A percentile compares a stretch with the other conserved stretches of the same genome.
phyloP scores from a whole-genome alignment of 2,113 vertebrate genomes.

The Manacus vitellinus region DNA sequence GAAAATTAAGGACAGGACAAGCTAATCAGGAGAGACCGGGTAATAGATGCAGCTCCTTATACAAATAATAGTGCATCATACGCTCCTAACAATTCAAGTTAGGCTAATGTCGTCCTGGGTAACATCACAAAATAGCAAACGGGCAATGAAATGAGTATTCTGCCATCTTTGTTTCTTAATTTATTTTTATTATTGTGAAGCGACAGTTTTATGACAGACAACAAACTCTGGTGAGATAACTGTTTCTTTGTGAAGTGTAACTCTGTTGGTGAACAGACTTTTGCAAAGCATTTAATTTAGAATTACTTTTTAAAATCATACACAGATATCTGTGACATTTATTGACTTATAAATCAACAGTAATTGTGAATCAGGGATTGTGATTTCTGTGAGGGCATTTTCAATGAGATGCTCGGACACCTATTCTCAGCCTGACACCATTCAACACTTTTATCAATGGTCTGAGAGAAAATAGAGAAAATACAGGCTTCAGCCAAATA shows the following conservation, averaged over 20 bases:
- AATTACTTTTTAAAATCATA: not conserved
- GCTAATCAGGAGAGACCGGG: not conserved
- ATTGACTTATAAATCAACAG: not conserved
- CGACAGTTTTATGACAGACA: not conserved
- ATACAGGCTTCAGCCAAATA: not conserved
- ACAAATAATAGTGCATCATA: not conserved
- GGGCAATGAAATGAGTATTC: not conserved
- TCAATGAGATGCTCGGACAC: not conserved
- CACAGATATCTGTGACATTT: not conserved
- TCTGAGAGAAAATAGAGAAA: conserved; percentile 23
- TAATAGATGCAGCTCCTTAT: not conserved
- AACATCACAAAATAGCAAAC: not conserved
- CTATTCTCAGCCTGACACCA: not conserved
- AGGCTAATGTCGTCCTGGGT: not conserved
- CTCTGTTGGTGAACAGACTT: not conserved
- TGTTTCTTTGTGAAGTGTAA: not conserved
- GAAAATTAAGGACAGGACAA: not conserved
- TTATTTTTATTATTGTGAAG: not conserved
- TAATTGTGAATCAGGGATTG: not conserved
- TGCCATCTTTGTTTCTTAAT: not conserved
- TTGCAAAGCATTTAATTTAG: not conserved
- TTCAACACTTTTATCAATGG: not conserved
- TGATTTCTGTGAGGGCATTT: not conserved
- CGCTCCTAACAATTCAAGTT: not conserved
- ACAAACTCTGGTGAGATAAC: not conserved